A percentile compares a stretch with the other conserved stretches of the same genome.
Conservation (phyloP, 2,888 invertebrate species). For the Cosmia pyralina region DNA sequence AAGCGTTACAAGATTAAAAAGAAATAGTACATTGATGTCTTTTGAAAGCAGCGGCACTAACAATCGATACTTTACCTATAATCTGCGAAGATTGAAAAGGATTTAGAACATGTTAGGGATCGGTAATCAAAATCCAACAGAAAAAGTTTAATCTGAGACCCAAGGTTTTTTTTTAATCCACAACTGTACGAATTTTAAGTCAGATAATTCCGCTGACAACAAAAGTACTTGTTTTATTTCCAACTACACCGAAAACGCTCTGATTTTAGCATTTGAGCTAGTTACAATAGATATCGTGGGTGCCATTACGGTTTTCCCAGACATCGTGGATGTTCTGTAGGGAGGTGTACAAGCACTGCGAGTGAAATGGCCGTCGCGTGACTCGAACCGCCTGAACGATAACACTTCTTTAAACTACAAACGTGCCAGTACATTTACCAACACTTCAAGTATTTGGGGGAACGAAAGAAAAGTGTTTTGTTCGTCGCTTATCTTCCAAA, state of each 20-base stretch:
- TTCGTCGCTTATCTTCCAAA: slow-evolving; percentile 58
- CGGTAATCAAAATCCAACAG: not conserved
- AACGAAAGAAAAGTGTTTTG: slow-evolving; percentile 59
- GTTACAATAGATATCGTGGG: slow-evolving; percentile 56
- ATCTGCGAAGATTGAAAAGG: slow-evolving; percentile 7
- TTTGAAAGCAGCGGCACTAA: not conserved
- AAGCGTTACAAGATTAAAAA: no score
- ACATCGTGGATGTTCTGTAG: slow-evolving; percentile 51
- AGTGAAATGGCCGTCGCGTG: slow-evolving; percentile 60
- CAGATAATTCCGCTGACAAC: slow-evolving; percentile 18
- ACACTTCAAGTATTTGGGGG: slow-evolving; percentile 60
- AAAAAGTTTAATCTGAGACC: not conserved
- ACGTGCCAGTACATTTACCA: slow-evolving; percentile 58
- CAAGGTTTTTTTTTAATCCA: not conserved
- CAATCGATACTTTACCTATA: slow-evolving; percentile 5
- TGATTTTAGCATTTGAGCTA: slow-evolving; percentile 34
- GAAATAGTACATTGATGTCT: not conserved
- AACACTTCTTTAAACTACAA: slow-evolving; percentile 63
- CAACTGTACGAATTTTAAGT: not conserved
- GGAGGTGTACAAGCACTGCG: slow-evolving; percentile 40
- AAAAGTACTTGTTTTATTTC: slow-evolving; percentile 23
- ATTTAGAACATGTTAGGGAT: not conserved
- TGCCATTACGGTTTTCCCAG: slow-evolving; percentile 47
- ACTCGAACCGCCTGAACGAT: slow-evolving; percentile 58
- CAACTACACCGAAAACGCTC: slow-evolving; percentile 14